Conservation (phyloP, 2,797 vertebrate genomes). For the Dendrocincla tyrannina region DNA sequence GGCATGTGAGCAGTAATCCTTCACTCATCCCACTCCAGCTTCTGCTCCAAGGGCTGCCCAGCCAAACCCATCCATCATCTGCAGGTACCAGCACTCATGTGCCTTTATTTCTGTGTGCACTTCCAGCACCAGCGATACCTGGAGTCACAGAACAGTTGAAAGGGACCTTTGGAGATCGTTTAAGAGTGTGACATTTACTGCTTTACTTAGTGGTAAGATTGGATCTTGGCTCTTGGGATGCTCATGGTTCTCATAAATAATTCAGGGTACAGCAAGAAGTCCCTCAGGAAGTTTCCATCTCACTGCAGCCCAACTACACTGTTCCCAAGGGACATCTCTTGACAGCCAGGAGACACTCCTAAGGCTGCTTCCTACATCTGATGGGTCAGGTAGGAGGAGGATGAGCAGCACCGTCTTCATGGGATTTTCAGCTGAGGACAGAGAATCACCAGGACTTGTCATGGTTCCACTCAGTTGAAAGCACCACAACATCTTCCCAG, state of each 20-base stretch:
- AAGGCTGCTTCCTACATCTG: neutral
- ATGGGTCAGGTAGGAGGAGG: neutral
- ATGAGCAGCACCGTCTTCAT: neutral
- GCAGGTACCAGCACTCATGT: neutral
- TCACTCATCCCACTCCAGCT: neutral
- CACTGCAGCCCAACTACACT: neutral
- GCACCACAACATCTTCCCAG: neutral
- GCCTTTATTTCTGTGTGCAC: neutral
- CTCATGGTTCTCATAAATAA: neutral
- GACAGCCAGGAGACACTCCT: neutral
- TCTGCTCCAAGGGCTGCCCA: neutral
- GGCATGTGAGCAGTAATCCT: neutral
- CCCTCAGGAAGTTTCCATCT: neutral
- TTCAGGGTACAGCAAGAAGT: neutral
- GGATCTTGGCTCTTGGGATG: neutral
- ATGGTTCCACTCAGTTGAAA: neutral
- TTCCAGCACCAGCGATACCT: neutral
- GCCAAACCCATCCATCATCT: neutral
- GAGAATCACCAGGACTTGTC: neutral
- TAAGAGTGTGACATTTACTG: neutral
- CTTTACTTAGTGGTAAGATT: neutral
- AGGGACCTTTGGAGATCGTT: fast-evolving
- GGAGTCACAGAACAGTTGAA: neutral
- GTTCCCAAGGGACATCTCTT: neutral
- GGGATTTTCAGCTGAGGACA: neutral